A percentile compares a stretch with the other conserved stretches of the same genome.
phyloP scores from a whole-genome alignment of 2,888 invertebrate genomes.

The Agonopterix heracliana region DNA sequence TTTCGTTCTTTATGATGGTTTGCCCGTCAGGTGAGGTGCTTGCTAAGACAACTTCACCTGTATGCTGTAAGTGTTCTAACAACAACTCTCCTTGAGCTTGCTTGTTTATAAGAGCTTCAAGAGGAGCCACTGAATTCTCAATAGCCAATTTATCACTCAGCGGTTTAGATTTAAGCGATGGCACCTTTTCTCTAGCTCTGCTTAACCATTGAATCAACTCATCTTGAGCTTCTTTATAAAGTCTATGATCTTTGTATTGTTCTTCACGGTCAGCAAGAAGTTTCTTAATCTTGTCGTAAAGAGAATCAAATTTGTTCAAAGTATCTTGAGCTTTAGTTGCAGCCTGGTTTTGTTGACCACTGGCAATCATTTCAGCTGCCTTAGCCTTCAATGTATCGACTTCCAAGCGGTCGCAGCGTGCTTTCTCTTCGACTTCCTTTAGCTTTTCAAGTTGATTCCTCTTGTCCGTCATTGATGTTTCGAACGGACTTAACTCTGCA shows the following conservation, averaged over 20 bases:
- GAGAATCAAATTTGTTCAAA: constrained; percentile 86
- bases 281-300: constrained; percentile 86
- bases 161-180: constrained; percentile 88
- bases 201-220: constrained; percentile 92
- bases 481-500: constrained; percentile 83
- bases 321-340: constrained; percentile 91
- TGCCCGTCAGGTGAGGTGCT: constrained; percentile 89
- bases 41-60: constrained; percentile 90
- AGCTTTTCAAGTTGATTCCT: constrained; percentile 89
- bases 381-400: constrained; percentile 90
- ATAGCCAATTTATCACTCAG: constrained; percentile 91
- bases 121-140: constrained; percentile 91
- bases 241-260: constrained; percentile 90
- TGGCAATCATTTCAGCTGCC: constrained; percentile 89
- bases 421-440: constrained; percentile 90
- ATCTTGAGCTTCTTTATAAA: constrained; percentile 94
- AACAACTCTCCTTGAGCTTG: constrained; percentile 93
- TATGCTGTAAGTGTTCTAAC: constrained; percentile 90
- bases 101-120: constrained; percentile 90
- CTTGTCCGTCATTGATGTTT: constrained; percentile 90
- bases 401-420: constrained; percentile 92
- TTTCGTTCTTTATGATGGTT: constrained; percentile 87
- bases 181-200: constrained; percentile 91
- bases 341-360: constrained; percentile 88
- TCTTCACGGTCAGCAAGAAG: constrained; percentile 87